Evolutionary conservation across 2,888 invertebrate genomes (phyloP), one percentile per base, ranked within the genome.

Genomic region (Pandemis cinnamomeana): DNA sequence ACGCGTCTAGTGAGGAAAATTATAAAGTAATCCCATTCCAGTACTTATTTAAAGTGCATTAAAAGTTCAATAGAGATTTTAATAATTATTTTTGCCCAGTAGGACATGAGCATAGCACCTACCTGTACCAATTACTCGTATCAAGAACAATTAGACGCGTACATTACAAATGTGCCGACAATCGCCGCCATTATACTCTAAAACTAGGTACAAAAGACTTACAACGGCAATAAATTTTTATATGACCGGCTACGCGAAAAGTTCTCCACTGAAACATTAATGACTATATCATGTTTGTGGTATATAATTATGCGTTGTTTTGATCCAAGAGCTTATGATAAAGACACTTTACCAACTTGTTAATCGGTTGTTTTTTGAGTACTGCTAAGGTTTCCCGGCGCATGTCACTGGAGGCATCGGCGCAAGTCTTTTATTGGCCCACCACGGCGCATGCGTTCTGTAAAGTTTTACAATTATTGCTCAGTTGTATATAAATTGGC

Each of bases 361-460:
- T 41, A 13, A 61, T 44, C 6, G 72, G 58, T 55, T 27, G 27
- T 36, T 66, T 73, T 68, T 60, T 60, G 36, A 20, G 71, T 79
- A 82, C 81, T 86, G 81, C 80, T 88, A 88, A 77, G 85, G 87
- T 84, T 87, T 88, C 84, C 76, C 72, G 76, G 79, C 75, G 76
- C 79, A 80, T 77, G 77, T 80, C 76, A 79, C 70, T 77, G 72
- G 72, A 67, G 74, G 20, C 71, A 71, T 48, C 42, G 48, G 15
- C 15, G 53, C 72, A 78, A 75, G 76, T 64, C 75, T 72, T 36
- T 75, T 76, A 73, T 76, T 77, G 76, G 78, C 77, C 73, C 73
- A 77, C 69, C 70, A 69, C 71, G 67, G 71, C 76, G 63, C 72
- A 75, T 53, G 67, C 68, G 68, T 75, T 70, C 67, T 71, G 71